Evolutionary conservation across 1,140 invertebrate genomes (phyloP).

Genomic region (Hypothenemus hampei): DNA sequence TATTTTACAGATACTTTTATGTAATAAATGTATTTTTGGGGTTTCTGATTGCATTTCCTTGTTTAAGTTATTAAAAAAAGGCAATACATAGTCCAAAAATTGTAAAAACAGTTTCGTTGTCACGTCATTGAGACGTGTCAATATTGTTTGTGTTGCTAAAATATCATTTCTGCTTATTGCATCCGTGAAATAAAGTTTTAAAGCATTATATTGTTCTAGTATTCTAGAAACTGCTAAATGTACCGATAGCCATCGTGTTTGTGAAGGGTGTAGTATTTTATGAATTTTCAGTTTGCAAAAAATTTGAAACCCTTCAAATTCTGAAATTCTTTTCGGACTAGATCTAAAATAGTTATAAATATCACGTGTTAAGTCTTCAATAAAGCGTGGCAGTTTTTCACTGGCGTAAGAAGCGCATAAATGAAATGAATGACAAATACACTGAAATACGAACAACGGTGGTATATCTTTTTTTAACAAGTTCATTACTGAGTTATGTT

Average conservation of each 20-base stretch:
- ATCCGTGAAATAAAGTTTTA: constrained; percentile 41
- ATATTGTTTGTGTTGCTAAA: constrained; percentile 15
- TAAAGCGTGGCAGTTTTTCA: constrained; percentile 24
- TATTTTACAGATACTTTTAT: neutral
- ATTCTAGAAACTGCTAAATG: constrained; percentile 40
- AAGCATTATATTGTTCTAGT: constrained; percentile 40
- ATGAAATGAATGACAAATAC: constrained; percentile 41
- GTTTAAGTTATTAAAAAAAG: constrained; percentile 33
- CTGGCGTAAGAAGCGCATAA: constrained; percentile 39
- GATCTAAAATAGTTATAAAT: constrained; percentile 21
- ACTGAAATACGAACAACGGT: constrained; percentile 40
- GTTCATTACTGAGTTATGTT: constrained; percentile 37
- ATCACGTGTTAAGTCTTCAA: constrained; percentile 36
- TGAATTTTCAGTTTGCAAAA: constrained; percentile 36
- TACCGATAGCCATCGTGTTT: constrained; percentile 36
- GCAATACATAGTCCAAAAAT: constrained; percentile 34
- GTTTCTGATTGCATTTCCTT: constrained; percentile 35
- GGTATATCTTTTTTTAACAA: constrained; percentile 39
- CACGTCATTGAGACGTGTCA: constrained; percentile 9
- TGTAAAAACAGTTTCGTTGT: constrained; percentile 28
- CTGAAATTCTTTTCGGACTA: constrained; percentile 31
- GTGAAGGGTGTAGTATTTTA: constrained; percentile 32
- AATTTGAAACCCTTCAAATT: constrained; percentile 34
- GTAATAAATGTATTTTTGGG: constrained; percentile 21
- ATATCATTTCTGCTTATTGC: constrained; percentile 23